A percentile compares a stretch with the other conserved stretches of the same genome.
These are phyloP conservation scores for Clarias pachynema DNA, from an alignment of 2,797 vertebrate species.

Conservation along the genomic window DNA sequence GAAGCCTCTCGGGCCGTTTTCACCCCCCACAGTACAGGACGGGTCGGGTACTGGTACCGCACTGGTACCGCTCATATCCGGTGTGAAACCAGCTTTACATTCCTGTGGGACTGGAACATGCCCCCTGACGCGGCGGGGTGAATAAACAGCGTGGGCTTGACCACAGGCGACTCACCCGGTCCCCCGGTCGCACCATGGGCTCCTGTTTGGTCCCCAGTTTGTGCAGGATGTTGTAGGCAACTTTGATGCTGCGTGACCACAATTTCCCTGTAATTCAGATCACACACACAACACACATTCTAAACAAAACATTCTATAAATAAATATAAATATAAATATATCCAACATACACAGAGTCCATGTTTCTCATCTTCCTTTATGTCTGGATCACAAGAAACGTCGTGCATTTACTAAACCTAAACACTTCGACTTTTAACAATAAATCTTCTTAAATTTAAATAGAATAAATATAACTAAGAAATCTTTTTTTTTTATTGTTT, in stretches of 20 bases:
- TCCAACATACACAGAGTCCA: neutral
- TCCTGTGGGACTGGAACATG: no score
- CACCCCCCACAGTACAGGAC: no score
- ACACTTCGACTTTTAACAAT: neutral
- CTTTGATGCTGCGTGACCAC: slow-evolving; percentile 98
- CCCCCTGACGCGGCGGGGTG: neutral
- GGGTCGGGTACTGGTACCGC: no score
- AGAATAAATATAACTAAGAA: no score
- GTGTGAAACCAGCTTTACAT: no score
- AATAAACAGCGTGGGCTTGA: neutral
- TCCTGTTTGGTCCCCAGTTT: slow-evolving; percentile 98
- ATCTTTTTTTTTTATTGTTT: no score
- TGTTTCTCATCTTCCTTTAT: neutral
- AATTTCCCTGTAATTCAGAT: slow-evolving; percentile 86
- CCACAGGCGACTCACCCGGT: slow-evolving; percentile 81
- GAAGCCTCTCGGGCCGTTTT: no score
- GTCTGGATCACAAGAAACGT: neutral
- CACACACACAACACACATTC: slow-evolving; percentile 31
- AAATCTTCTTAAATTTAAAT: no score
- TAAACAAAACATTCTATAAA: neutral
- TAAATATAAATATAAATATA: neutral
- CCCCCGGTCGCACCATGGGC: slow-evolving; percentile 96
- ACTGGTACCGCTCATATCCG: no score
- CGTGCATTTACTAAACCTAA: neutral
- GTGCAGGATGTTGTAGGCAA: slow-evolving; percentile 98